Evolutionary conservation across 1,140 invertebrate species (phyloP).

Genomic region (Rhopalosiphum padi): DNA sequence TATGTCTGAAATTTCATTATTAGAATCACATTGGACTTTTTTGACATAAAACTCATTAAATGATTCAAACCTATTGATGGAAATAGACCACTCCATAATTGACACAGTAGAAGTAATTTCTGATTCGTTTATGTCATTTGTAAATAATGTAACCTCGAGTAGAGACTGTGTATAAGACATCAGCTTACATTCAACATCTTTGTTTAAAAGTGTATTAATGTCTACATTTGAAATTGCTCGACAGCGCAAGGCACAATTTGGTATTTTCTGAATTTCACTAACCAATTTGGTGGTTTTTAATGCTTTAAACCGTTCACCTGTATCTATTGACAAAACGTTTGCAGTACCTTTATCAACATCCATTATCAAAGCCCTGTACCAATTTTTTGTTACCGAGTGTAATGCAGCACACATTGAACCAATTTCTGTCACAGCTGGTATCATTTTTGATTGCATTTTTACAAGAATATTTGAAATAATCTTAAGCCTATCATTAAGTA

Average conservation of each 20-base stretch:
- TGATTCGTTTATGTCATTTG: neutral
- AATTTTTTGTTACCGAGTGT: conserved; percentile 21
- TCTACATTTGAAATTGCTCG: neutral
- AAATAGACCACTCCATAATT: neutral
- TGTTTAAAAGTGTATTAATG: conserved; percentile 24
- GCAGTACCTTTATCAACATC: neutral
- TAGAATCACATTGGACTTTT: neutral
- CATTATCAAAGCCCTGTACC: conserved; percentile 23
- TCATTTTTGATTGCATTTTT: conserved; percentile 36
- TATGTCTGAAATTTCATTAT: no score
- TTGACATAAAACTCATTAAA: conserved; percentile 32
- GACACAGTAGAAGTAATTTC: neutral
- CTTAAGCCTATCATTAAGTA: neutral
- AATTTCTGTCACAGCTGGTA: conserved; percentile 9
- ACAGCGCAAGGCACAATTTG: conserved; percentile 31
- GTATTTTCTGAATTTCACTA: conserved; percentile 45
- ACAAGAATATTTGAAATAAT: neutral
- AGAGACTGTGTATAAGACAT: neutral
- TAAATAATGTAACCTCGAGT: conserved; percentile 9
- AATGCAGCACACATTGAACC: conserved; percentile 50
- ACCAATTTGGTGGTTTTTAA: conserved; percentile 33
- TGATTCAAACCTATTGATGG: conserved; percentile 13
- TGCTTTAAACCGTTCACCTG: conserved; percentile 35
- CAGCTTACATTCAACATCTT: conserved; percentile 17
- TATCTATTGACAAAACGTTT: conserved; percentile 39